Evolutionary conservation across 2,888 invertebrate species (phyloP).

Genomic region (Carpatolechia fugitivella): DNA sequence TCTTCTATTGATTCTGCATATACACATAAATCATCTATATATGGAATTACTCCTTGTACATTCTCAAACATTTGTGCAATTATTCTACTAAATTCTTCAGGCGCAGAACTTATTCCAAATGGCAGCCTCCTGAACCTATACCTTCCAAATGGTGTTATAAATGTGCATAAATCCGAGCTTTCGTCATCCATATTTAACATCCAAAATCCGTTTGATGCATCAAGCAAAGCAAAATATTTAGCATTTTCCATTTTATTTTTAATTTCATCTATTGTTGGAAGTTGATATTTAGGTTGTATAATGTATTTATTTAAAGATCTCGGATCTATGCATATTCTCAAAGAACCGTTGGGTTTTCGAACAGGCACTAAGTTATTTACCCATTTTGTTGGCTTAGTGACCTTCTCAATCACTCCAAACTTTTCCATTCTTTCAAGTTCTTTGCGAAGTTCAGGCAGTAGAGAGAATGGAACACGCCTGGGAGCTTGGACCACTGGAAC

Average conservation of each 20-base stretch:
- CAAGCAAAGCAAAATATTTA: background rate
- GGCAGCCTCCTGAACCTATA: background rate
- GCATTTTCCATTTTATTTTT: background rate
- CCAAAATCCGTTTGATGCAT: background rate
- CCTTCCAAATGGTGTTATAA: background rate
- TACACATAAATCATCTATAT: background rate
- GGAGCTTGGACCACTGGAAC: constrained; percentile 3
- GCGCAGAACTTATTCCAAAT: background rate
- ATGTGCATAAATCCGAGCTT: background rate
- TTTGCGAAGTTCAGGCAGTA: constrained; percentile 2
- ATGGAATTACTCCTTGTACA: constrained; percentile 11
- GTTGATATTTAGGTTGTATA: background rate
- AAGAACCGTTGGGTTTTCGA: constrained; percentile 11
- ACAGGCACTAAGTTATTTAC: constrained; percentile 19
- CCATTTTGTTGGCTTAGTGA: constrained; percentile 20
- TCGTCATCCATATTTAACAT: background rate
- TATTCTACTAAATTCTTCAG: background rate
- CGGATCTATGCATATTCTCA: constrained; percentile 18
- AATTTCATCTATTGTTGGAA: background rate
- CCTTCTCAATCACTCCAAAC: constrained; percentile 17
- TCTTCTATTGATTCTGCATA: background rate
- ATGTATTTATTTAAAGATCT: constrained; percentile 1
- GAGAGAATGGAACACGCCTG: constrained; percentile 9
- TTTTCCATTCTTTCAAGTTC: constrained; percentile 13
- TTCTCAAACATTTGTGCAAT: constrained; percentile 17